Percentiles rank a stretch among this genome's conserved stretches.
Evolutionary conservation across 2,888 invertebrate species (phyloP).

Genomic region (Latrodectus elegans): DNA sequence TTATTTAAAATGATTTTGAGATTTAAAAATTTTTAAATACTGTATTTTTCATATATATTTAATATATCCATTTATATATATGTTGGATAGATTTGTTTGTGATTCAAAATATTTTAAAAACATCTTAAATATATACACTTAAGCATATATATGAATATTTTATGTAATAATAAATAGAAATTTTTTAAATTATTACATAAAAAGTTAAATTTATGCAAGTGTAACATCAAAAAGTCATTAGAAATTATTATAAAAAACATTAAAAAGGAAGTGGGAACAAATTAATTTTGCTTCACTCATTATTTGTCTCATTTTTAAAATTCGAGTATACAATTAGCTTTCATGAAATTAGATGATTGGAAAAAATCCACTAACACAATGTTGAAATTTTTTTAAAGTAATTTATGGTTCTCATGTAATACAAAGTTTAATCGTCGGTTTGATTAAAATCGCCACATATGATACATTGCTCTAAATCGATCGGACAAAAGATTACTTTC

Average conservation of each 20-base stretch:
- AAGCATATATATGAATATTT: too few species aligned
- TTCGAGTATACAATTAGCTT: not conserved
- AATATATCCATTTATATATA: too few species aligned
- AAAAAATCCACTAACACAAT: constrained; percentile 19
- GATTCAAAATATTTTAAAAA: too few species aligned
- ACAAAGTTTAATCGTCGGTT: constrained; percentile 49
- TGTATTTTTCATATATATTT: too few species aligned
- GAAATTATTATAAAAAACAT: constrained; percentile 6
- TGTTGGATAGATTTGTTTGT: too few species aligned
- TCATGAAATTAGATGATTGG: not conserved
- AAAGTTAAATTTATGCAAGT: too few species aligned
- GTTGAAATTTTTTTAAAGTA: constrained; percentile 33
- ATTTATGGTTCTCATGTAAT: constrained; percentile 58
- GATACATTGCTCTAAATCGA: constrained; percentile 63
- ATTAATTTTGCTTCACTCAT: constrained; percentile 33
- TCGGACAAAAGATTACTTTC: constrained; percentile 58
- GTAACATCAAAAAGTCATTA: too few species aligned
- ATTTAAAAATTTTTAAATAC: too few species aligned
- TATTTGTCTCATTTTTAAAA: constrained; percentile 13
- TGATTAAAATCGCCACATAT: constrained; percentile 64
- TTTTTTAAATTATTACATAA: too few species aligned
- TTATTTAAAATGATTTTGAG: too few species aligned
- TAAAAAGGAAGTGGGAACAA: constrained; percentile 40
- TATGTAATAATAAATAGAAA: too few species aligned
- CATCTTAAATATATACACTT: too few species aligned